Conservation (phyloP, 2,113 vertebrate species). For the Castor canadensis region DNA sequence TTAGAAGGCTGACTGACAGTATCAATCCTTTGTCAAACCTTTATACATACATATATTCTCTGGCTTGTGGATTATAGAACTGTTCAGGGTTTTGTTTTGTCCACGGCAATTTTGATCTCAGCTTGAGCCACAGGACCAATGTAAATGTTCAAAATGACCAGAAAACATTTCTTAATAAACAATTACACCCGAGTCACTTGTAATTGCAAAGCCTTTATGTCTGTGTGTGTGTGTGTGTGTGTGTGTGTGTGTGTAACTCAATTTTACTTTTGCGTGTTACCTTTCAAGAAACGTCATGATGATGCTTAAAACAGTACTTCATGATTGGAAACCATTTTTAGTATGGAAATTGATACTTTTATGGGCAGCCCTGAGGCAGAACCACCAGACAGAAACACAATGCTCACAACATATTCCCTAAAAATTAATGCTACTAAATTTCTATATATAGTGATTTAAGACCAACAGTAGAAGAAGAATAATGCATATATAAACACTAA, state of each 20-base stretch:
- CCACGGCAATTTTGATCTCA: neutral
- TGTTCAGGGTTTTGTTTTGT: slow-evolving; percentile 29
- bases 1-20: slow-evolving; percentile 59
- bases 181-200: neutral
- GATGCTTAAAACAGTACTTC: neutral
- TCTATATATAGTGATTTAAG: neutral
- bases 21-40: slow-evolving; percentile 41
- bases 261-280: neutral
- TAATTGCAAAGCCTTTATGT: neutral
- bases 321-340: neutral
- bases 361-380: neutral
- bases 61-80: neutral
- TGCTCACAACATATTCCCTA: neutral
- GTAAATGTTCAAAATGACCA: neutral
- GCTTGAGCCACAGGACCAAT: neutral
- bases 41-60: neutral
- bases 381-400: neutral
- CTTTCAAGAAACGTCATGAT: neutral
- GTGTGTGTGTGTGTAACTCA: neutral
- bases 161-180: neutral
- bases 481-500: neutral
- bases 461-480: neutral
- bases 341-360: neutral
- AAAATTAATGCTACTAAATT: neutral
- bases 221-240: no score